Conservation (phyloP, 2,113 vertebrate genomes). For the Phylloscopus trochilus region DNA sequence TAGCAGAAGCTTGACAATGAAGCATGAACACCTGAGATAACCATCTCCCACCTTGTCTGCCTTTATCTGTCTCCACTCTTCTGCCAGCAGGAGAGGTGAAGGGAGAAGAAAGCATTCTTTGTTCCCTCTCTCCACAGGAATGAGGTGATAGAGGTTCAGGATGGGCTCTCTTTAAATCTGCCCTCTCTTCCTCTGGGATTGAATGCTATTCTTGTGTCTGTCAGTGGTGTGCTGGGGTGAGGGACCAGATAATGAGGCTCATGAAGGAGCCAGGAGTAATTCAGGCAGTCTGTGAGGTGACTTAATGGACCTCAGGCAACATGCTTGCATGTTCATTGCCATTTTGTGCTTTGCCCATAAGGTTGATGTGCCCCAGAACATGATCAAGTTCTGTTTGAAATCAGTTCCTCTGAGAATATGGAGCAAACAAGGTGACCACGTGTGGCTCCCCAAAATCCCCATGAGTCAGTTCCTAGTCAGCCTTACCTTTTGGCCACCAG, state of each 20-base stretch:
- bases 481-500: background rate
- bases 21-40: background rate
- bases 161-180: background rate
- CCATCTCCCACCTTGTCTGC: background rate
- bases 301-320: background rate
- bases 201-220: background rate
- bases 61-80: background rate
- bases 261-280: background rate
- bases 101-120: background rate
- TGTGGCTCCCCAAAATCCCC: background rate
- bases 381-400: background rate
- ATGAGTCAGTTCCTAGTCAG: background rate
- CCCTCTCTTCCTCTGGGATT: background rate
- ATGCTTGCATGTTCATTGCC: background rate
- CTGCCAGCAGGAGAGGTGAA: background rate
- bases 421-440: background rate
- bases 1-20: background rate
- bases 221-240: background rate
- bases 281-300: background rate
- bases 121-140: background rate
- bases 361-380: background rate
- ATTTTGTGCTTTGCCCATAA: background rate
- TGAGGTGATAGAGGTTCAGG: background rate
- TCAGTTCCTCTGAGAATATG: background rate
- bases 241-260: background rate